phyloP scores from a whole-genome alignment of 2,888 invertebrate genomes.

The Pimpla rufipes region DNA sequence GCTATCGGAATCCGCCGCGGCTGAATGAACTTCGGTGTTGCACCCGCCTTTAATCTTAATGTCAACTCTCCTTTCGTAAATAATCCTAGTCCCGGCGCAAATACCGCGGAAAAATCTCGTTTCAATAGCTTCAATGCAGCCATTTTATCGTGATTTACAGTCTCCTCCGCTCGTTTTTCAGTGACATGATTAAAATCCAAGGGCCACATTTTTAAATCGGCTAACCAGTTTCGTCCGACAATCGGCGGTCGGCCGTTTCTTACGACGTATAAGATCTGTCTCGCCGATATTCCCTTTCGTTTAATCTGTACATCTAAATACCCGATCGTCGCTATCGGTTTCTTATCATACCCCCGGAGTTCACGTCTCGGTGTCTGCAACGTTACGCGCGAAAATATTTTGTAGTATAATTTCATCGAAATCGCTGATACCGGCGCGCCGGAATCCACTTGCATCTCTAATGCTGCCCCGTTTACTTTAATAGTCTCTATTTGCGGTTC shows the following conservation, averaged over 20 bases:
- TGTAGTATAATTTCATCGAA: slow-evolving; percentile 2
- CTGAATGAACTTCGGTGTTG: slow-evolving; percentile 70
- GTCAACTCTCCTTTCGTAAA: slow-evolving; percentile 40
- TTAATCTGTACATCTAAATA: slow-evolving; percentile 14
- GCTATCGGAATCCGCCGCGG: slow-evolving; percentile 18
- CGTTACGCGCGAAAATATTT: slow-evolving; percentile 1
- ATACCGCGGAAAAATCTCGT: slow-evolving; percentile 45
- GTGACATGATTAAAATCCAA: slow-evolving; percentile 24
- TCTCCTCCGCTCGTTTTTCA: background rate
- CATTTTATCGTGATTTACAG: too few species aligned
- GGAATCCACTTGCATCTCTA: slow-evolving; percentile 19
- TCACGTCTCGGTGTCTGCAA: background rate
- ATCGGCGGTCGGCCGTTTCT: slow-evolving; percentile 34
- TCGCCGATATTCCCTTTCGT: background rate
- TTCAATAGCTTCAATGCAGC: background rate
- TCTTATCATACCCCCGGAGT: slow-evolving; percentile 34
- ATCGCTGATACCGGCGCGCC: slow-evolving; percentile 23
- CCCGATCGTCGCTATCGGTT: slow-evolving; percentile 11
- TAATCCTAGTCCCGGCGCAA: slow-evolving; percentile 50
- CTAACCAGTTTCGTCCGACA: slow-evolving; percentile 28
- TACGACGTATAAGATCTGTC: slow-evolving; percentile 31
- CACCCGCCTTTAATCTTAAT: slow-evolving; percentile 46
- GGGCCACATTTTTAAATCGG: slow-evolving; percentile 30
- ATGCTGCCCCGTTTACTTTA: slow-evolving; percentile 19
- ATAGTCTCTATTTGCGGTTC: slow-evolving; percentile 32